A percentile compares a stretch with the other conserved stretches of the same genome.
phyloP scores from a whole-genome alignment of 2,888 invertebrate species.

The Gisinianus flammeolus region DNA sequence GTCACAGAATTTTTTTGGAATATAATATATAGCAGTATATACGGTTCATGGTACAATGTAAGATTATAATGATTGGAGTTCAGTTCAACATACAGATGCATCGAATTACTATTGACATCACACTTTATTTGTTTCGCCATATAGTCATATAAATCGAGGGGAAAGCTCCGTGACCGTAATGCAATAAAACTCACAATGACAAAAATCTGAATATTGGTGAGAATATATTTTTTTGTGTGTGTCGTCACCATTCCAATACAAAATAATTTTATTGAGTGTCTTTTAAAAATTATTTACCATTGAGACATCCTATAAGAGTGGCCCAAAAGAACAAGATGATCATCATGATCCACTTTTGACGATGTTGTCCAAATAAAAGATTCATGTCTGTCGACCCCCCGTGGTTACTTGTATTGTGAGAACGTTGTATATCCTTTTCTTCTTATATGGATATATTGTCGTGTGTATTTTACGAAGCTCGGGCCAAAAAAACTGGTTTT shows the following conservation, averaged over 20 bases:
- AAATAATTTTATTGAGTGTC: not conserved
- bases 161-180: too few species aligned
- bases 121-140: too few species aligned
- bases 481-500: constrained; percentile 34
- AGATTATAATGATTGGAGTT: too few species aligned
- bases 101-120: too few species aligned
- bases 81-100: too few species aligned
- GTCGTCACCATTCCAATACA: too few species aligned
- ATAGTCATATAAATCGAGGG: too few species aligned
- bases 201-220: too few species aligned
- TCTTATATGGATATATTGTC: not conserved
- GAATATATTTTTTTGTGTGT: too few species aligned
- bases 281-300: constrained; percentile 18
- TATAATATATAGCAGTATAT: too few species aligned
- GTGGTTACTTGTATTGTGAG: constrained; percentile 14
- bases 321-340: constrained; percentile 13
- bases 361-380: constrained; percentile 27
- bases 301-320: constrained; percentile 37
- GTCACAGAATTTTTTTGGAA: not conserved
- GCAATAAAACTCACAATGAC: too few species aligned
- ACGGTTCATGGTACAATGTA: too few species aligned
- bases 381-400: constrained; percentile 34
- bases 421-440: not conserved
- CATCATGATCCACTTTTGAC: constrained; percentile 21
- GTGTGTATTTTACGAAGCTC: not conserved